Conservation (phyloP, 2,888 invertebrate species). For the Lissonota sp. region DNA sequence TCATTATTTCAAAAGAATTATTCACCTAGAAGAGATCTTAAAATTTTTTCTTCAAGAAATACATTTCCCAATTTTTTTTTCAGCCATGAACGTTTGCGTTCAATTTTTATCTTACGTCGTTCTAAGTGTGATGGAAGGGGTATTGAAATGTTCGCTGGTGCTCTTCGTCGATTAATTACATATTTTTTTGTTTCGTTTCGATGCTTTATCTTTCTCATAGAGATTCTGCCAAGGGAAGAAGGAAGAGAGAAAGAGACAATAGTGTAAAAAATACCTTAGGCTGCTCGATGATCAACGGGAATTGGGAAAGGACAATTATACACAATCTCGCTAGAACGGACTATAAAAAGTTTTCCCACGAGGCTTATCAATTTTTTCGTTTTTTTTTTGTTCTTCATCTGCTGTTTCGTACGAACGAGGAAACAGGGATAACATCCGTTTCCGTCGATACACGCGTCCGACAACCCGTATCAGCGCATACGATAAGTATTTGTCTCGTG, state of each 20-base stretch:
- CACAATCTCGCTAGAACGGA: constrained; percentile 44
- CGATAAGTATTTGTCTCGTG: constrained; percentile 94
- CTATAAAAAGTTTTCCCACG: constrained; percentile 39
- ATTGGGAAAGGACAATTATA: background rate
- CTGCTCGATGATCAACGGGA: constrained; percentile 10
- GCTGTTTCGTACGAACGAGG: constrained; percentile 39
- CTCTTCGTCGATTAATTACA: constrained; percentile 33
- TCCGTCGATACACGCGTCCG: constrained; percentile 12
- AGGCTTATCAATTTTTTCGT: constrained; percentile 16
- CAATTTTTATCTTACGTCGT: constrained; percentile 14
- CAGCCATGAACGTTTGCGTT: no score
- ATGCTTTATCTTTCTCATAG: constrained; percentile 5
- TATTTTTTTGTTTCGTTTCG: background rate
- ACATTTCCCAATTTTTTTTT: no score
- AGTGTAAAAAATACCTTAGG: constrained; percentile 28
- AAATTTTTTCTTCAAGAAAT: no score
- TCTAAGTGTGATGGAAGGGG: constrained; percentile 20
- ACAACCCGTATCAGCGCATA: constrained; percentile 90
- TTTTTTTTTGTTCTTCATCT: constrained; percentile 19
- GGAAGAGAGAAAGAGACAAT: constrained; percentile 14
- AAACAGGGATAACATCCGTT: constrained; percentile 43
- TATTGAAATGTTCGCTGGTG: constrained; percentile 8
- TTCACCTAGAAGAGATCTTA: no score
- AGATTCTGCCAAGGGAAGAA: background rate
- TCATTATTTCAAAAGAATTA: no score